Percentiles rank a stretch among this genome's conserved stretches.
These are phyloP conservation scores for Cromileptes altivelis DNA, from an alignment of 2,113 vertebrate genomes.

Conservation along the genomic window DNA sequence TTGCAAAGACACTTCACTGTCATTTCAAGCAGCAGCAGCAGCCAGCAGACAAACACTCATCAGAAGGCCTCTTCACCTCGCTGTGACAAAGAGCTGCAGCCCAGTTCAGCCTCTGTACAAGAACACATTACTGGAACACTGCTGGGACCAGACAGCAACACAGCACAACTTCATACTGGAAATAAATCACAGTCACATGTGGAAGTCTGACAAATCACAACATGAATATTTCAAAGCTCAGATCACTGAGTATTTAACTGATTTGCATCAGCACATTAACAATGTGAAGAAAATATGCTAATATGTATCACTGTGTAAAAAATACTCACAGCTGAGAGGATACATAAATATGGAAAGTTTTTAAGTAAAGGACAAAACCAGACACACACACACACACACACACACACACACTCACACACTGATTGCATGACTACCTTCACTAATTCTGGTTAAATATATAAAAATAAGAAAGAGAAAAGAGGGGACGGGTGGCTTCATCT, in stretches of 20 bases:
- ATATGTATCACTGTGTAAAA: not conserved
- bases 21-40: constrained; percentile 3
- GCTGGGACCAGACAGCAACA: not conserved
- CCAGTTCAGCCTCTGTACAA: not conserved
- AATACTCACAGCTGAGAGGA: not conserved
- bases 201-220: not conserved
- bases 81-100: constrained; percentile 16
- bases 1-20: constrained; percentile 36
- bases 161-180: no score
- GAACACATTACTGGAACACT: not conserved
- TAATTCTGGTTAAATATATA: no score
- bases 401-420: not conserved
- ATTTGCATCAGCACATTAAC: constrained; percentile 9
- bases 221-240: constrained; percentile 16
- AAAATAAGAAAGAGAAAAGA: not conserved
- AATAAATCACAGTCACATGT: not conserved
- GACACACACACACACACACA: not conserved
- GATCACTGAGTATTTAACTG: not conserved
- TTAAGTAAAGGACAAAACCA: not conserved
- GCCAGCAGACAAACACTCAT: constrained; percentile 24
- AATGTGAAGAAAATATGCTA: constrained; percentile 1
- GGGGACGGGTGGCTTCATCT: not conserved
- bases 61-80: constrained; percentile 26
- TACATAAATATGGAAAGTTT: not conserved
- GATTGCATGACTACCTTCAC: no score